These are phyloP conservation scores for Engraulis encrasicolus DNA, from an alignment of 2,113 vertebrate species.

Conservation along the genomic window DNA sequence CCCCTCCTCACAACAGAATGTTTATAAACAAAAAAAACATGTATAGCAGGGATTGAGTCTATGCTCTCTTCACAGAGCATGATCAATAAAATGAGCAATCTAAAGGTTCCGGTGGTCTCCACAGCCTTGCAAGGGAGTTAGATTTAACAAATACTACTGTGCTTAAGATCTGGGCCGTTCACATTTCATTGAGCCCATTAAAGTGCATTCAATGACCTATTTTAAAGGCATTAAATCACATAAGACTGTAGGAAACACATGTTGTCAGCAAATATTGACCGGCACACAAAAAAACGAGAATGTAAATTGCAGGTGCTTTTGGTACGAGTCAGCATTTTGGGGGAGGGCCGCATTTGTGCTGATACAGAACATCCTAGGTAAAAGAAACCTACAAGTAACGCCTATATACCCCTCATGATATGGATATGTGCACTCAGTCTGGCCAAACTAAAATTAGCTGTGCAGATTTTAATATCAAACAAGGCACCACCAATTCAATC, in stretches of 20 bases:
- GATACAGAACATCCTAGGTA: background rate
- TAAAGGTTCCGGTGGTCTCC: background rate
- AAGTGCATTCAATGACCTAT: background rate
- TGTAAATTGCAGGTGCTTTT: background rate
- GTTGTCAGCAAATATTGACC: background rate
- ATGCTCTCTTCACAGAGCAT: too few species aligned
- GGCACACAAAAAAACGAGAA: background rate
- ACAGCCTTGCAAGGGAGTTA: background rate
- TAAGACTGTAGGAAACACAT: background rate
- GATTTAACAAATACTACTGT: background rate
- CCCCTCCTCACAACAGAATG: too few species aligned
- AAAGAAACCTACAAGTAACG: too few species aligned
- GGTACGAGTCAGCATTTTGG: background rate
- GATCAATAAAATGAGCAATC: too few species aligned
- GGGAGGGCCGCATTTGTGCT: background rate
- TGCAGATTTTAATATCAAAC: background rate
- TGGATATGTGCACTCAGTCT: background rate
- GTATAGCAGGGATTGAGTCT: too few species aligned
- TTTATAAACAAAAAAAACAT: too few species aligned
- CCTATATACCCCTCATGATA: too few species aligned
- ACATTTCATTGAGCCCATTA: background rate
- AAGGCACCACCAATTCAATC: background rate
- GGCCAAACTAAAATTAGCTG: background rate
- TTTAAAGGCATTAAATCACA: background rate
- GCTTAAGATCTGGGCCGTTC: background rate